Percentiles rank a stretch among this genome's conserved stretches.
Conservation (phyloP, 2,888 invertebrate genomes). For the Nysson spinosus region DNA sequence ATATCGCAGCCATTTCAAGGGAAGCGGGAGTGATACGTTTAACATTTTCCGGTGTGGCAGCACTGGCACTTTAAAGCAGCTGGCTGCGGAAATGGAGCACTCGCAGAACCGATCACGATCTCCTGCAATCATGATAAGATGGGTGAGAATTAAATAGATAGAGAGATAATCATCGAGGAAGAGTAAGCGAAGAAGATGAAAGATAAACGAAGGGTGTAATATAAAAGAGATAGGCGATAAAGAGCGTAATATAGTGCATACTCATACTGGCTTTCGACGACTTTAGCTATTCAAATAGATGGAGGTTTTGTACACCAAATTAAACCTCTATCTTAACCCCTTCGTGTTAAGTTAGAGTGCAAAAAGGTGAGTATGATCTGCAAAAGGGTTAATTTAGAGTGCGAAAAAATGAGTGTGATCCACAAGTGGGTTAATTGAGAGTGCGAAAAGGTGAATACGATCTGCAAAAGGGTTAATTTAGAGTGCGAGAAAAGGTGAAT, state of each 20-base stretch:
- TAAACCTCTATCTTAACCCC: too few relatives aligned
- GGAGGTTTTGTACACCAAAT: too few relatives aligned
- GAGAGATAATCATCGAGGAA: conserved; percentile 20
- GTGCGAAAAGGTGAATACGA: too few relatives aligned
- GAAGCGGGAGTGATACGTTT: conserved; percentile 40
- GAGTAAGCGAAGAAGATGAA: conserved; percentile 11
- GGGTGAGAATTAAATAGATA: conserved; percentile 7
- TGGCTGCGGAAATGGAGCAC: conserved; percentile 16
- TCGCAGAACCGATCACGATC: conserved; percentile 26
- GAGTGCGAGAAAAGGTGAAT: too few relatives aligned
- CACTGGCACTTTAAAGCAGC: conserved; percentile 34
- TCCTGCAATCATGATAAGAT: background rate
- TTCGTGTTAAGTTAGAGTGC: too few relatives aligned
- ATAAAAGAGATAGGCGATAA: background rate
- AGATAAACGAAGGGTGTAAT: background rate
- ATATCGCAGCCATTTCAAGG: conserved; percentile 37
- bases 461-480: too few relatives aligned
- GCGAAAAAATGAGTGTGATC: too few relatives aligned
- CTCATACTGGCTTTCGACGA: too few relatives aligned
- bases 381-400: too few relatives aligned
- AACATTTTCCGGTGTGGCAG: conserved; percentile 33
- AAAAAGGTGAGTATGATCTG: too few relatives aligned
- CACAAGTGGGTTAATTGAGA: too few relatives aligned
- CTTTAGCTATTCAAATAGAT: conserved; percentile 41
- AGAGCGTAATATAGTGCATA: too few relatives aligned